Evolutionary conservation across 2,113 vertebrate genomes (phyloP).

Genomic region (Chionis minor): DNA sequence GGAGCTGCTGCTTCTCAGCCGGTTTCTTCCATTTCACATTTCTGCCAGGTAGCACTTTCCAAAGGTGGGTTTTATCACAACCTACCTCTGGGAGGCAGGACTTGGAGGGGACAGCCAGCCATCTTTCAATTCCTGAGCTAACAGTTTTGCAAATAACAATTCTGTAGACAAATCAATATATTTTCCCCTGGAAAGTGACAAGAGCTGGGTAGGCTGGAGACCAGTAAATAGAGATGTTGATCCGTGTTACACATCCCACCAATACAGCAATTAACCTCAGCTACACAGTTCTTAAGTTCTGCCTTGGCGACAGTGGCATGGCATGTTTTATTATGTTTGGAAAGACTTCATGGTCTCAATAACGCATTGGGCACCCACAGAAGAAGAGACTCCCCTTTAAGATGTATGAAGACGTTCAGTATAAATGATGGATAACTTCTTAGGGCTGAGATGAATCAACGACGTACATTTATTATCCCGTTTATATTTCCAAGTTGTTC

Average conservation of each 20-base stretch:
- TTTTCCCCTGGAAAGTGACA: background rate
- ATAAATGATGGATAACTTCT: background rate
- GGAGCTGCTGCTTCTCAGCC: background rate
- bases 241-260: background rate
- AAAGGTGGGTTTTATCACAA: background rate
- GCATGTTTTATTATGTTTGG: background rate
- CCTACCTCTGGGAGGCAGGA: background rate
- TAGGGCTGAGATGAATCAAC: background rate
- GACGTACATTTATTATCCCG: rapidly evolving
- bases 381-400: background rate
- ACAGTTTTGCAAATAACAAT: background rate
- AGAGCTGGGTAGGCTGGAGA: background rate
- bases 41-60: background rate
- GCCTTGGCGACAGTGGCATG: background rate
- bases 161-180: background rate
- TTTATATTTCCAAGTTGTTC: background rate
- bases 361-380: background rate
- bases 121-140: background rate
- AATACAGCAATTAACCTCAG: background rate
- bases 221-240: background rate
- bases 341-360: background rate
- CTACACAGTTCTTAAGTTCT: background rate
- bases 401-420: background rate
- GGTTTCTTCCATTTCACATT: background rate
- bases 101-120: background rate